phyloP scores from a whole-genome alignment of 1,140 invertebrate species.

The Chionoecetes opilio region DNA sequence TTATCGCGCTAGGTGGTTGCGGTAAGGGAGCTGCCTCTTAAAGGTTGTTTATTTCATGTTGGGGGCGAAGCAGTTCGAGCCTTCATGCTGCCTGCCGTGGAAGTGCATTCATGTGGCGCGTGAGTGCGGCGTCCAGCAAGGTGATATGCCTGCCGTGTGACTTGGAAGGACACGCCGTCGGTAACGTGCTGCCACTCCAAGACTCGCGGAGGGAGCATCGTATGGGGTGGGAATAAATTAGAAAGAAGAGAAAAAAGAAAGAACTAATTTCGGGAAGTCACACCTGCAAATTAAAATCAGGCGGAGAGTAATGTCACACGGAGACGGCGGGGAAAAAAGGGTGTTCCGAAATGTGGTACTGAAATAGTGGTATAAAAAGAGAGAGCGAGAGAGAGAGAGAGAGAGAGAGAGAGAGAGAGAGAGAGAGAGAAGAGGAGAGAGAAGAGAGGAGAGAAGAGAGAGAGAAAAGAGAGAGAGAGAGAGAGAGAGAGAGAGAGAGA shows the following conservation, averaged over 20 bases:
- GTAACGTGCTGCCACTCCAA: too few species aligned
- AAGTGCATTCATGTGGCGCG: neutral
- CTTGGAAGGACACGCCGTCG: too few species aligned
- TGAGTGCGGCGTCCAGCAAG: neutral
- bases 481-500: too few species aligned
- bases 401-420: neutral
- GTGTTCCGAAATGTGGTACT: neutral
- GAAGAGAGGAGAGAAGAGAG: neutral
- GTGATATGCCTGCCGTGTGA: neutral
- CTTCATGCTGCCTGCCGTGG: neutral
- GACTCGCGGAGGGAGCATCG: neutral
- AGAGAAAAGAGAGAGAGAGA: too few species aligned
- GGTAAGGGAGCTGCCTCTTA: neutral
- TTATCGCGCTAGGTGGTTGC: slow-evolving; percentile 1
- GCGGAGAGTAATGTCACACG: neutral
- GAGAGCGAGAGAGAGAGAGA: neutral
- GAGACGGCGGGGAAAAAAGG: neutral
- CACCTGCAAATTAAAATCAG: slow-evolving; percentile 5
- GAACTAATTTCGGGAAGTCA: neutral
- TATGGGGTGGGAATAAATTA: slow-evolving; percentile 12
- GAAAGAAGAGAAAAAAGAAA: neutral
- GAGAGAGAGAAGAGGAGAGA: too few species aligned
- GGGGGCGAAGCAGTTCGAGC: neutral
- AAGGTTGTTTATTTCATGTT: neutral
- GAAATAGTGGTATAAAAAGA: neutral